Conservation (phyloP, 2,888 invertebrate species). For the Coecobrya sp. region DNA sequence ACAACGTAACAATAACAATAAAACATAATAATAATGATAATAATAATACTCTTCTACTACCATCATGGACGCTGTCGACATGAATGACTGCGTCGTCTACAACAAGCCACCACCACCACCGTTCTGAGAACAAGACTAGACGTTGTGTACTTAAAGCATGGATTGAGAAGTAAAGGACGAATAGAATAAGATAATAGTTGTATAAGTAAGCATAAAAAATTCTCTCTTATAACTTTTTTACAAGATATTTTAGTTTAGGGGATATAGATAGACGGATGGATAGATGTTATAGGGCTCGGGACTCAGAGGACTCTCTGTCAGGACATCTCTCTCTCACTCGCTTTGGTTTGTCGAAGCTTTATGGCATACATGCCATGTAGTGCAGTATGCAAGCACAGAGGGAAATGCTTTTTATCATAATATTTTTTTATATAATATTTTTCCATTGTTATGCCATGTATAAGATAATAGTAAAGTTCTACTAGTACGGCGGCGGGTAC, state of each 20-base stretch:
- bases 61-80: slow-evolving; percentile 68
- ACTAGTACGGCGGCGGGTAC: too few species aligned
- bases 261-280: background rate
- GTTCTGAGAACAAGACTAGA: slow-evolving; percentile 20
- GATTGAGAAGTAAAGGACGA: slow-evolving; percentile 69
- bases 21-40: slow-evolving; percentile 77
- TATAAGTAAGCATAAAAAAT: background rate
- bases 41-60: slow-evolving; percentile 63
- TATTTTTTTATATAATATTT: slow-evolving; percentile 51
- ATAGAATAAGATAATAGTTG: slow-evolving; percentile 4
- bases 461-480: background rate
- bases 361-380: too few species aligned
- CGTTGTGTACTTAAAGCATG: slow-evolving; percentile 49
- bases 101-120: background rate
- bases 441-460: slow-evolving; percentile 53
- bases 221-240: background rate
- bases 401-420: slow-evolving; percentile 54
- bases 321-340: slow-evolving; percentile 1
- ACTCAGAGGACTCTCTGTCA: background rate
- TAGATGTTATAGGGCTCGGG: slow-evolving; percentile 2
- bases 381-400: background rate
- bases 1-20: slow-evolving; percentile 78
- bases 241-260: background rate
- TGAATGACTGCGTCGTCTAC: slow-evolving; percentile 63
- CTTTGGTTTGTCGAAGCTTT: too few species aligned